These are phyloP conservation scores for Archips crataeganus DNA, from an alignment of 2,888 invertebrate genomes.

Conservation along the genomic window DNA sequence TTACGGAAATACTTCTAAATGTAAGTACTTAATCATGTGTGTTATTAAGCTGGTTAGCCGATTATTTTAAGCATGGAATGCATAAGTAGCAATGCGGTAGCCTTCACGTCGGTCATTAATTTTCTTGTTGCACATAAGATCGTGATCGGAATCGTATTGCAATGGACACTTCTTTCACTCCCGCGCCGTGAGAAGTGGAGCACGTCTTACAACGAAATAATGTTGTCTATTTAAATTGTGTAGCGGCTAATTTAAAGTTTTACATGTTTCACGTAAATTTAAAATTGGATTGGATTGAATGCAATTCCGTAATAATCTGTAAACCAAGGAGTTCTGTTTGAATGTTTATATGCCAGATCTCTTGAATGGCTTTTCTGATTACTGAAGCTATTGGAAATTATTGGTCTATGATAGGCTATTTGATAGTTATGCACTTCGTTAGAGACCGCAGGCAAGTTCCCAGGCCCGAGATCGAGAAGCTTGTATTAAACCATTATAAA, in stretches of 20 bases:
- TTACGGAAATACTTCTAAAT: constrained; percentile 6
- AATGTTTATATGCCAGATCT: constrained; percentile 24
- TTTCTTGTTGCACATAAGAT: constrained; percentile 28
- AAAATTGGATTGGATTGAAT: constrained; percentile 23
- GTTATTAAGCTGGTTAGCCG: constrained; percentile 5
- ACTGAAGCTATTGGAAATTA: constrained; percentile 31
- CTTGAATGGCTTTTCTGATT: constrained; percentile 26
- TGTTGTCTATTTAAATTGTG: constrained; percentile 40
- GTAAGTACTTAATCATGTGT: not conserved
- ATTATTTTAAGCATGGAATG: not conserved
- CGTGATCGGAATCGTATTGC: constrained; percentile 42
- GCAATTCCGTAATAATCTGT: not conserved
- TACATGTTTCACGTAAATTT: constrained; percentile 23
- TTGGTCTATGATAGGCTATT: constrained; percentile 24
- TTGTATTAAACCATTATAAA: constrained; percentile 24
- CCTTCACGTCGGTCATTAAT: constrained; percentile 34
- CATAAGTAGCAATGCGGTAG: constrained; percentile 5
- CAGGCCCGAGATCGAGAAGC: constrained; percentile 22
- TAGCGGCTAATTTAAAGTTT: constrained; percentile 41
- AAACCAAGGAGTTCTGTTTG: constrained; percentile 2
- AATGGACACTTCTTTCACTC: constrained; percentile 61
- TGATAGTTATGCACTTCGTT: constrained; percentile 22
- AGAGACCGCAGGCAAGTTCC: constrained; percentile 27
- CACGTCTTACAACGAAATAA: constrained; percentile 58
- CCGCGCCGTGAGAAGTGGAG: constrained; percentile 69